Percentiles rank a stretch among this genome's conserved stretches.
phyloP scores from a whole-genome alignment of 2,113 vertebrate species.

The Ellobius talpinus region DNA sequence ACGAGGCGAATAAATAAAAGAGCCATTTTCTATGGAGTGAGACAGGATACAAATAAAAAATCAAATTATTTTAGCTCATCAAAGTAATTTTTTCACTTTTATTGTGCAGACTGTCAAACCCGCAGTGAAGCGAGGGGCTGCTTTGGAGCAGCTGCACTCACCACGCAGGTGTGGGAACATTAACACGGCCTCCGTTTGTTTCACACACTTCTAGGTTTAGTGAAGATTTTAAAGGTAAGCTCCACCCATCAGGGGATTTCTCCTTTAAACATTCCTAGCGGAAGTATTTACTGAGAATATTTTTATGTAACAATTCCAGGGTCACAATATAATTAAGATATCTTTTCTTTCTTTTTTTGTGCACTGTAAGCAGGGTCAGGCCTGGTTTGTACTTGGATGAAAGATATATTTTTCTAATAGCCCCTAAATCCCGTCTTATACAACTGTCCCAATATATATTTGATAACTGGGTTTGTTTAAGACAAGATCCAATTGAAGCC shows the following conservation, averaged over 20 bases:
- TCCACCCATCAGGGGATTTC: background rate
- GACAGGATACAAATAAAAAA: slow-evolving; percentile 49
- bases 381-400: too few relatives aligned
- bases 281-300: slow-evolving; percentile 9
- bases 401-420: background rate
- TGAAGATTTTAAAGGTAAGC: background rate
- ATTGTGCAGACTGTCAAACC: slow-evolving; percentile 34
- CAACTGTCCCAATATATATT: slow-evolving; percentile 15
- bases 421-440: background rate
- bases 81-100: slow-evolving; percentile 46
- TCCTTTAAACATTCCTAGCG: background rate
- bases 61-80: slow-evolving; percentile 19
- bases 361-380: too few relatives aligned
- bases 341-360: background rate
- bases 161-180: background rate
- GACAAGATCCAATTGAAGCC: slow-evolving; percentile 30
- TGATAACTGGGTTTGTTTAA: slow-evolving; percentile 54
- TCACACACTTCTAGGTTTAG: background rate
- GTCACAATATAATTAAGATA: slow-evolving; percentile 31
- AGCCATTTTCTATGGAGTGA: slow-evolving; percentile 28
- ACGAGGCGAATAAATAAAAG: slow-evolving; percentile 28
- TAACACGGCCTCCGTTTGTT: background rate
- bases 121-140: background rate
- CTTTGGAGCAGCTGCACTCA: background rate
- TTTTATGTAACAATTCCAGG: slow-evolving; percentile 18